phyloP scores from a whole-genome alignment of 1,140 invertebrate genomes.

The Drosophila arawakana region DNA sequence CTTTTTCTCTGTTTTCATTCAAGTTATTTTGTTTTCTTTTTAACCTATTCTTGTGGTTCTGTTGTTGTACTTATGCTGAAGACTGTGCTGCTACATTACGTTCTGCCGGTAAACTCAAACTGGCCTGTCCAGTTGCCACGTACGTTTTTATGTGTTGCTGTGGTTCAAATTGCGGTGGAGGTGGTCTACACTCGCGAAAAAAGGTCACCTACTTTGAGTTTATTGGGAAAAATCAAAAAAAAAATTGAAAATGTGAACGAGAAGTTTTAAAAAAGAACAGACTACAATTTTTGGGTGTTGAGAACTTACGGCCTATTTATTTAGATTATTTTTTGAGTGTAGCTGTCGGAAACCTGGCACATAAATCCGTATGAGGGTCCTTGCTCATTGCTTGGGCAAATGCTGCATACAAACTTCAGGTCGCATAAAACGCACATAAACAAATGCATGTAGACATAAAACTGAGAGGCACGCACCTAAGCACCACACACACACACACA shows the following conservation, averaged over 20 bases:
- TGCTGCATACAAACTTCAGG: slow-evolving; percentile 63
- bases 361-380: slow-evolving; percentile 31
- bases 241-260: too few species aligned
- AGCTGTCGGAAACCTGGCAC: slow-evolving; percentile 27
- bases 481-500: slow-evolving; percentile 25
- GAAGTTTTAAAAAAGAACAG: too few species aligned
- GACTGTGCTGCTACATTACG: slow-evolving; percentile 27
- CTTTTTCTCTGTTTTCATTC: neutral
- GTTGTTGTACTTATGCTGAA: slow-evolving; percentile 29
- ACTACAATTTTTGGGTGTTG: too few species aligned
- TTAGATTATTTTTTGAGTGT: slow-evolving; percentile 2
- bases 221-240: too few species aligned
- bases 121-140: slow-evolving; percentile 29
- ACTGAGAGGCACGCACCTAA: slow-evolving; percentile 41
- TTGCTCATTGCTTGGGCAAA: slow-evolving; percentile 7
- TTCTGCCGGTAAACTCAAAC: slow-evolving; percentile 30
- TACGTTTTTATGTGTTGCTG: slow-evolving; percentile 25
- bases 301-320: too few species aligned
- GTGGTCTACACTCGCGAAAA: too few species aligned
- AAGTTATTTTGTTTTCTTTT: slow-evolving; percentile 14
- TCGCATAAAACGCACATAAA: slow-evolving; percentile 70
- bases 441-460: slow-evolving; percentile 71
- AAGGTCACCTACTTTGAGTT: too few species aligned
- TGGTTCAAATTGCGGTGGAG: neutral
- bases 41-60: slow-evolving; percentile 7